Evolutionary conservation across 2,113 vertebrate species (phyloP).

Genomic region (Speoplatyrhinus poulsoni): DNA sequence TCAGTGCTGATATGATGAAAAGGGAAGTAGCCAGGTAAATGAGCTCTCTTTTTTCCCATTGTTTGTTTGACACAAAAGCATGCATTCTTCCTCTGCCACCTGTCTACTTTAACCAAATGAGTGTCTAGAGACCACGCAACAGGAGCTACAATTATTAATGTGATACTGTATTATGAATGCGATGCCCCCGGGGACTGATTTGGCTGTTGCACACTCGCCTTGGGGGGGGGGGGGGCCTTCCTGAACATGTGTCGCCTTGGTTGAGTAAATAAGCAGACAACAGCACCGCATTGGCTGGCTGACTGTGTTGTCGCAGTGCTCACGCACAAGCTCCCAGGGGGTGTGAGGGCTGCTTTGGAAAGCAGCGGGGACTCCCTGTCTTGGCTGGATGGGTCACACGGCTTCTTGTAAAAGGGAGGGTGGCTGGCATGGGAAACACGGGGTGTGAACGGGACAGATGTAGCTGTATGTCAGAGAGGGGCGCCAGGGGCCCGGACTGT

Average conservation of each 20-base stretch:
- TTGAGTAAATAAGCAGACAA: slow-evolving; percentile 38
- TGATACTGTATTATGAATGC: neutral
- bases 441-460: neutral
- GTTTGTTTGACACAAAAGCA: too few species aligned
- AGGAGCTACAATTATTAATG: too few species aligned
- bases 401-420: slow-evolving; percentile 18
- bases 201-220: slow-evolving; percentile 4
- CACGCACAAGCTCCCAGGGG: slow-evolving; percentile 50
- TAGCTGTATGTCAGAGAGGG: slow-evolving; percentile 5
- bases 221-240: neutral
- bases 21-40: neutral
- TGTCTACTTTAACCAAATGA: too few species aligned
- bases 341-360: slow-evolving; percentile 53
- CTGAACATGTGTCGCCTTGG: slow-evolving; percentile 4
- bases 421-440: slow-evolving; percentile 21
- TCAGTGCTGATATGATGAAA: neutral
- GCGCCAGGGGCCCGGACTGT: too few species aligned
- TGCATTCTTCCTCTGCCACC: too few species aligned
- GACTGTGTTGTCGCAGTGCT: slow-evolving; percentile 47
- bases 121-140: too few species aligned
- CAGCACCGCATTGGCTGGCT: neutral
- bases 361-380: slow-evolving; percentile 34
- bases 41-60: neutral
- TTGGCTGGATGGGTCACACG: slow-evolving; percentile 6
- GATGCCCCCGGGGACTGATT: slow-evolving; percentile 1